These are phyloP conservation scores for Dromius quadrimaculatus DNA, from an alignment of 2,888 invertebrate genomes.

Conservation along the genomic window DNA sequence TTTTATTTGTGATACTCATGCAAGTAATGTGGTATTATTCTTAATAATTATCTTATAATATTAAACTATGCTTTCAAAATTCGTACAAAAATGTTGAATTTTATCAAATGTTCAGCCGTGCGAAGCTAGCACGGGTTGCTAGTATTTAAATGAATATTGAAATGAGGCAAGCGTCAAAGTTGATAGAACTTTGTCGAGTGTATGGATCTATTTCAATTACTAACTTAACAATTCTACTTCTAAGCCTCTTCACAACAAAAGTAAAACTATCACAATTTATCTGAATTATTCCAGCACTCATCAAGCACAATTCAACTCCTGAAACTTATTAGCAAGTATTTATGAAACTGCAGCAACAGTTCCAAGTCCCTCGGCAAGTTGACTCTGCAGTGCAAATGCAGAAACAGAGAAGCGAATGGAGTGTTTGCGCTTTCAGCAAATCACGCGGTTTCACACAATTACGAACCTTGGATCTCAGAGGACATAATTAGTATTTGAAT, in stretches of 20 bases:
- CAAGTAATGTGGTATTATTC: too few species aligned
- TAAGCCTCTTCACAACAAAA: neutral
- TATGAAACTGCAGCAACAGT: slow-evolving; percentile 9
- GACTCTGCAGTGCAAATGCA: neutral
- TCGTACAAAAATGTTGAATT: too few species aligned
- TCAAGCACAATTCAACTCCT: slow-evolving; percentile 26
- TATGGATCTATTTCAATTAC: slow-evolving; percentile 21
- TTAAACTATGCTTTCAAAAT: too few species aligned
- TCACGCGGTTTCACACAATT: slow-evolving; percentile 26
- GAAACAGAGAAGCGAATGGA: slow-evolving; percentile 6
- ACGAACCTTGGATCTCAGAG: slow-evolving; percentile 10
- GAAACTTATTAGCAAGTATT: slow-evolving; percentile 32
- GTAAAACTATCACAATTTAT: slow-evolving; percentile 21
- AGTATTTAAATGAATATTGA: too few species aligned
- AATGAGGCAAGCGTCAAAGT: too few species aligned
- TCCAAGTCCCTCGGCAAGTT: slow-evolving; percentile 7
- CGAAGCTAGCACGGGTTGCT: too few species aligned
- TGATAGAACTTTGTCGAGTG: neutral
- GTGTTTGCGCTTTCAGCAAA: slow-evolving; percentile 26
- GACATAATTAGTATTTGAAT: slow-evolving; percentile 33
- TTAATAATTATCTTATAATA: too few species aligned
- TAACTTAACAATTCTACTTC: neutral
- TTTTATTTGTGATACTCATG: too few species aligned
- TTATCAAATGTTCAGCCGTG: too few species aligned
- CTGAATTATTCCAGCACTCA: slow-evolving; percentile 1